Base-by-base conservation (phyloP, 2,797 vertebrate species). In the Chelon auratus region DNA sequence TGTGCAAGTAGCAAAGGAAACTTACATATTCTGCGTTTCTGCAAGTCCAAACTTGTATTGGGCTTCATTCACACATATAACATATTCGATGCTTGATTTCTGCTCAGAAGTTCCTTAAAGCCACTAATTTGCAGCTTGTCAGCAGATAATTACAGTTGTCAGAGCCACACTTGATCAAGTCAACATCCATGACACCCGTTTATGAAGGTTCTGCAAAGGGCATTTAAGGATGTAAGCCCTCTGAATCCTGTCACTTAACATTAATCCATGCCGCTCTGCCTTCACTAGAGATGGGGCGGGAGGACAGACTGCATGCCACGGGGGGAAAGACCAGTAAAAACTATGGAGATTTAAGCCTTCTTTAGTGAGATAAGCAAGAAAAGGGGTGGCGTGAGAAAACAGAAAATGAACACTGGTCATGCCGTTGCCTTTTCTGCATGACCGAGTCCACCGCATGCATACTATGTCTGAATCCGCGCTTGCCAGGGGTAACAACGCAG, bases 91-190 rank as follows among this genome's bases (percentile, higher is more conserved):
- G 65, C 30, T 61, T 54, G 47, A 67, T 56, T 7, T 40, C 45
- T 33, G 42, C 61, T 61, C 30, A 47, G 55, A 58, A 40, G 33
- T 43, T 48, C 59, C 68, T 76, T 36, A 40, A 58, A 75, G 72
- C 45, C 4, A 39, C 36, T 12, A 40, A 68, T 80, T 76, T 72
- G 56, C 55, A 80, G 55, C 64, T 65, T 64, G 62, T 84, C 84
- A 59, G 62, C 11, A 3, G 37, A 80, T 77, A 72, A 83, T 84
- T 75, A 71, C 50, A 72, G 65, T 68, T 75, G 61, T 82, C 74
- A 72, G 60, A 65, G 70, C 47, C 12, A 33, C 65, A 70, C 18
- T 64, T n/a, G 1, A 54, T 74, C 67, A 70, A 62, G 48, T 64
- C 66, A 68, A 60, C 68, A 53, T 48, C 52, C 52, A 40, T 43